phyloP scores from a whole-genome alignment of 1,140 invertebrate genomes.

The Hylaeus anthracinus region DNA sequence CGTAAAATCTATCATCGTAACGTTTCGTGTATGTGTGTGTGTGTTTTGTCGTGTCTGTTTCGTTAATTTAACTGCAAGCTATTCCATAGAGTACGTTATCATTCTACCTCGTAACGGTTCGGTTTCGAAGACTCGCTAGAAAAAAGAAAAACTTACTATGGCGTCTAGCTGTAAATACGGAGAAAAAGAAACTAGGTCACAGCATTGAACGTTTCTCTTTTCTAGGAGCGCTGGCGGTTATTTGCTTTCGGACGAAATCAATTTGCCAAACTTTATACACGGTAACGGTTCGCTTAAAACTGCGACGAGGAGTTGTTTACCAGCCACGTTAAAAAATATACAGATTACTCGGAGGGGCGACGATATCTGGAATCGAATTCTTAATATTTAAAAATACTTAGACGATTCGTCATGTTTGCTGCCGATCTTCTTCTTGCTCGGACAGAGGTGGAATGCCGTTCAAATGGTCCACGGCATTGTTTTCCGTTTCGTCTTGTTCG shows the following conservation, averaged over 20 bases:
- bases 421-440: slow-evolving; percentile 66
- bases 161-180: neutral
- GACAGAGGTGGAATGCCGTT: slow-evolving; percentile 36
- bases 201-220: slow-evolving; percentile 20
- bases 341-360: slow-evolving; percentile 19
- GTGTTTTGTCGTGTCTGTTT: neutral
- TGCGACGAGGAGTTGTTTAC: slow-evolving; percentile 9
- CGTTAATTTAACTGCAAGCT: slow-evolving; percentile 23
- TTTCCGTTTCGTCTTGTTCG: slow-evolving; percentile 77
- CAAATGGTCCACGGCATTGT: slow-evolving; percentile 40
- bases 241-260: slow-evolving; percentile 40
- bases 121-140: slow-evolving; percentile 13
- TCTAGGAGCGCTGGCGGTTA: slow-evolving; percentile 25
- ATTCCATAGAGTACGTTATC: slow-evolving; percentile 26
- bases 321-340: slow-evolving; percentile 58
- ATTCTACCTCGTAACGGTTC: slow-evolving; percentile 14
- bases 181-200: neutral
- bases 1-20: slow-evolving; percentile 19
- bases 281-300: neutral
- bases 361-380: slow-evolving; percentile 28
- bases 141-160: neutral
- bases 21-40: slow-evolving; percentile 1
- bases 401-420: slow-evolving; percentile 65
- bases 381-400: slow-evolving; percentile 28
- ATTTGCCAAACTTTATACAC: slow-evolving; percentile 11